These are phyloP conservation scores for Athene cunicularia DNA, from an alignment of 2,113 vertebrate species.

Conservation along the genomic window DNA sequence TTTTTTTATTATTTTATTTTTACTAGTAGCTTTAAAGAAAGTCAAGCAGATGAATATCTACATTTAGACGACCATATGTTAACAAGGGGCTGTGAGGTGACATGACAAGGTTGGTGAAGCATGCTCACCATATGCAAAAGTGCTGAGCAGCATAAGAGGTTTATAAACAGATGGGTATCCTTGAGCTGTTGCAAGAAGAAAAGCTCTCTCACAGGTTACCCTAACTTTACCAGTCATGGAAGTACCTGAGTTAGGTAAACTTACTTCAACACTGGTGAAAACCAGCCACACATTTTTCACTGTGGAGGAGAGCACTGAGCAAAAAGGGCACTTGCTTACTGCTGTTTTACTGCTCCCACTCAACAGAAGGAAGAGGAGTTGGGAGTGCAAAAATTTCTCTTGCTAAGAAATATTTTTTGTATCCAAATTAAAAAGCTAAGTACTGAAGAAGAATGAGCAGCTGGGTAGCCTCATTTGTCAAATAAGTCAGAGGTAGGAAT, in stretches of 20 bases:
- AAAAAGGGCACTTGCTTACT: neutral
- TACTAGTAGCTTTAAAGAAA: slow-evolving; percentile 65
- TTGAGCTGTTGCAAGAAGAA: neutral
- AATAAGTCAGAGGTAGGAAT: neutral
- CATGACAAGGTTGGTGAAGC: slow-evolving; percentile 3
- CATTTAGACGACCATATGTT: slow-evolving; percentile 68
- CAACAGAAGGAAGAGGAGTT: neutral
- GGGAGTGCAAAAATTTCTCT: neutral
- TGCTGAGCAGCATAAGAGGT: neutral
- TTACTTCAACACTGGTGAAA: neutral
- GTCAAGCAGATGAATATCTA: slow-evolving; percentile 61
- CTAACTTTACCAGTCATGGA: neutral
- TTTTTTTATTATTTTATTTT: neutral
- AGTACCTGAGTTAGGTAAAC: neutral
- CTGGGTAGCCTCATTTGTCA: neutral
- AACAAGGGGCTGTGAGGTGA: slow-evolving; percentile 48
- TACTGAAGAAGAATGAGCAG: neutral
- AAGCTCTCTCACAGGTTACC: neutral
- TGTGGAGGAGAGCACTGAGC: neutral
- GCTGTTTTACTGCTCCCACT: neutral
- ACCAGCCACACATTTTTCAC: neutral
- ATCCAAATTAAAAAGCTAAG: neutral
- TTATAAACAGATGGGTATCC: neutral
- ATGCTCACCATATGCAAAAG: neutral
- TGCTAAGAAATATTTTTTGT: neutral